Base-by-base conservation (phyloP, 2,113 vertebrate species). In the Perccottus glenii region DNA sequence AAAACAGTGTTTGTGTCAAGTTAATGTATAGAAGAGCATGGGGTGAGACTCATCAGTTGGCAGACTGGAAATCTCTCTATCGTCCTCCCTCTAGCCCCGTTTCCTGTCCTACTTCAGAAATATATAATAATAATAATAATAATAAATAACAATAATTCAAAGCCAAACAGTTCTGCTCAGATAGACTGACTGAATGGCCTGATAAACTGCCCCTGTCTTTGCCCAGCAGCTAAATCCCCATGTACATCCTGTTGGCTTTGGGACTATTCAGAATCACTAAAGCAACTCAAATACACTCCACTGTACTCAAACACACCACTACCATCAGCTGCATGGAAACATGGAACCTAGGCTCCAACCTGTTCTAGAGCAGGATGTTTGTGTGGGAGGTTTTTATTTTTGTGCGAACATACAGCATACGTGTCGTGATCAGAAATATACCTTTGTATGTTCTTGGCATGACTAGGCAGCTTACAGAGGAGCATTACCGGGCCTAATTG, bases 241-340 rank as follows among this genome's bases (percentile, higher is more conserved):
- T 15, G 64, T 77, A 85, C 81, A 84, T 90, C 89, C 89, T 89
- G 79, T 85, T 84, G 70, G 80, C 70, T 87, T 90, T 79, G 72
- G 57, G 47, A 11, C 50, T 59, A 64, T 67, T 78, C 75, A 82
- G 59, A 66, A 35, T 42, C 51, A 45, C 27, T 49, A 64, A 40
- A 38, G 10, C 33, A 7, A 63, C 45, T 12, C 44, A 51, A 40
- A 73, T 53, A 60, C 63, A 48, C 64, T 58, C 57, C 38, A 46
- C 48, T 11, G 56, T 9, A 68, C 57, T n/a, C 9, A 64, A 60
- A 70, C 60, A 53, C 32, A 53, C 44, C 61, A 50, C 47, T 12
- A 53, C 64, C 35, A 27, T 14, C 56, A 70, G 33, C 69, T 65
- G 33, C 49, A 11, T 0, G 27, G 44, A 60, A 76, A 63, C 57